A percentile compares a stretch with the other conserved stretches of the same genome.
Conservation (phyloP, 2,113 vertebrate genomes). For the Athene cunicularia region DNA sequence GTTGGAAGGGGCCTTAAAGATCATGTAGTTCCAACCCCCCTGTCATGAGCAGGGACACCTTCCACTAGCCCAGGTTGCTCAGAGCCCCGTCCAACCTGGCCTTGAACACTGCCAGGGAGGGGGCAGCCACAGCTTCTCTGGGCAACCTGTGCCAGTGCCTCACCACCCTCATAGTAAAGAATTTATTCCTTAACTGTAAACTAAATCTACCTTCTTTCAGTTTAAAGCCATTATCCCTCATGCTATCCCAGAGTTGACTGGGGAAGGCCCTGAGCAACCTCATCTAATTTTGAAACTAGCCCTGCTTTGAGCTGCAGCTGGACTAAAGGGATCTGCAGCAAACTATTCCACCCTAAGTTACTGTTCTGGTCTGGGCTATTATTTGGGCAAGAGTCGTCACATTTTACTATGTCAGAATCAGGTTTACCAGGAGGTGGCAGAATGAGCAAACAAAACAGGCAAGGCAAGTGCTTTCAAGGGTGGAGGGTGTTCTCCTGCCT, state of each 20-base stretch:
- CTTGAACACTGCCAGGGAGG: too few species aligned
- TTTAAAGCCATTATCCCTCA: too few species aligned
- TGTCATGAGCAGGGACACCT: too few species aligned
- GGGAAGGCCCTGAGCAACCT: not conserved
- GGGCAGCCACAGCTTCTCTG: too few species aligned
- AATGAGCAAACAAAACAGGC: not conserved
- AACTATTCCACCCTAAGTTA: not conserved
- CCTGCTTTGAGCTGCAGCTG: not conserved
- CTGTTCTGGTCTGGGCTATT: not conserved
- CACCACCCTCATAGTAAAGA: too few species aligned
- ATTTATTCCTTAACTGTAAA: too few species aligned
- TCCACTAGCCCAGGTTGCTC: too few species aligned
- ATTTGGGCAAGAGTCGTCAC: fast-evolving
- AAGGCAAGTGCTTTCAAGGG: not conserved
- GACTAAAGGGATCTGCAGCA: not conserved
- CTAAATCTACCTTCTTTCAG: too few species aligned
- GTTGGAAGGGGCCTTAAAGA: too few species aligned
- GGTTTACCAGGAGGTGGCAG: slow-evolving; percentile 69
- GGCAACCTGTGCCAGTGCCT: too few species aligned
- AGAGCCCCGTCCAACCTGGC: too few species aligned
- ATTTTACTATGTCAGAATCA: not conserved
- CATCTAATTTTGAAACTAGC: not conserved
- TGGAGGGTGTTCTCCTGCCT: not conserved
- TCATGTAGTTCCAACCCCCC: too few species aligned
- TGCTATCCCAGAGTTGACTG: not conserved